Base-by-base conservation (phyloP, 2,888 invertebrate species). In the Sinopyrophorus schimmeli region DNA sequence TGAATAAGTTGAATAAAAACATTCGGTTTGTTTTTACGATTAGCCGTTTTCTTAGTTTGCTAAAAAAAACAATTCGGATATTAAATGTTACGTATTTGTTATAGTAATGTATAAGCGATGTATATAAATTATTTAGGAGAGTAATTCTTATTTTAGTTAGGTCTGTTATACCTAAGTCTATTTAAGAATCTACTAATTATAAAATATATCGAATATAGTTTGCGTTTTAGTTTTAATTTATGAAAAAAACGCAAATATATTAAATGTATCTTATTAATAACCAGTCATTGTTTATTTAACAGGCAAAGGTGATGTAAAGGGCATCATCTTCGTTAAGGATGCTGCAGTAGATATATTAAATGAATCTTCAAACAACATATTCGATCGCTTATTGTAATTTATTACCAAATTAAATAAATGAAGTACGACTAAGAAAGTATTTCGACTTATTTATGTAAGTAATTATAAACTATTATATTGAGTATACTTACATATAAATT, bases 301-400 rank as follows among this genome's bases (percentile, higher is more conserved):
- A 40, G 40, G 40, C 30, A 21, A 40, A 40, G 40, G 27, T 40
- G 30, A 40, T 30, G 40, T 21, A 20, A 40, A 2, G 30, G 30
- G 30, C 14, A 10, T 24, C 27, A 38, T 3, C 32, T 34, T 35
- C 24, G 7, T n/a, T 24, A 14, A 10, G n/a, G 23, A 16, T 35
- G 35, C 2, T 21, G 21, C 9, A 35, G 35, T 35, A 35, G 35
- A 24, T 32, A 17, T 20, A 32, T 12, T 32, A 32, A 32, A 32
- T 32, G 10, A 20, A 20, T 10, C 20, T 16, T 32, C 32, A 20
- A 31, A n/a, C 32, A n/a, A n/a, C n/a, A n/a, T n/a, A n/a, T n/a
- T n/a, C n/a, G n/a, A n/a, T n/a, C n/a, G n/a, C n/a, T n/a, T n/a
- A n/a, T n/a, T n/a, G n/a, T n/a, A n/a, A n/a, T n/a, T n/a, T n/a